These are phyloP conservation scores for Hirtodrosophila alboralis DNA, from an alignment of 2,888 invertebrate genomes.

Conservation along the genomic window DNA sequence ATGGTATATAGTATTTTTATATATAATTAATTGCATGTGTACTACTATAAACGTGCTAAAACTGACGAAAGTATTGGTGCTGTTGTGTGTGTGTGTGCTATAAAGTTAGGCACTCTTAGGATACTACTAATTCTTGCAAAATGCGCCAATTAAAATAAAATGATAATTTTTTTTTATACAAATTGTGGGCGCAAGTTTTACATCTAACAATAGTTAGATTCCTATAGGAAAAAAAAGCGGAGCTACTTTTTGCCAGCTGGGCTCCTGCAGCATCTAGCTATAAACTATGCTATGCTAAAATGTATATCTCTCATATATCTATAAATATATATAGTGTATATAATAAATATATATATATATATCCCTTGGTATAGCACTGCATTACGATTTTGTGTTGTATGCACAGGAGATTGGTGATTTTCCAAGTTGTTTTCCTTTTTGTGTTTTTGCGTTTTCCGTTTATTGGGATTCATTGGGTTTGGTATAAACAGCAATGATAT, in stretches of 20 bases:
- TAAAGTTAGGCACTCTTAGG: constrained; percentile 50
- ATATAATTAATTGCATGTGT: constrained; percentile 51
- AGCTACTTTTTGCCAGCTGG: constrained; percentile 13
- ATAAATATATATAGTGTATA: constrained; percentile 49
- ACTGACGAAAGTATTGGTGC: constrained; percentile 63
- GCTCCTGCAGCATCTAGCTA: constrained; percentile 39
- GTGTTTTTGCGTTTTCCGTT: neutral
- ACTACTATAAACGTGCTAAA: constrained; percentile 69
- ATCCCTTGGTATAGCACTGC: constrained; percentile 66
- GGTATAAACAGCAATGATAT: constrained; percentile 85
- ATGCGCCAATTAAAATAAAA: constrained; percentile 37
- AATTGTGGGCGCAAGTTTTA: constrained; percentile 63
- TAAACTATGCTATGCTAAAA: constrained; percentile 48
- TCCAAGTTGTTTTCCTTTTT: constrained; percentile 1
- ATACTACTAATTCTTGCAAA: constrained; percentile 18
- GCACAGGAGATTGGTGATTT: constrained; percentile 40
- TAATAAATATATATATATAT: constrained; percentile 68
- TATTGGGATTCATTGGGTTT: constrained; percentile 38
- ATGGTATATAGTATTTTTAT: constrained; percentile 22
- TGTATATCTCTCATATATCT: constrained; percentile 41
- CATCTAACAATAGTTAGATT: constrained; percentile 80
- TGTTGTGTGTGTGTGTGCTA: constrained; percentile 33
- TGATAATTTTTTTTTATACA: too few species aligned
- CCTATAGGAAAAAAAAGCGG: constrained; percentile 48
- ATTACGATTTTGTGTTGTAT: constrained; percentile 20